Evolutionary conservation across 1,140 invertebrate species (phyloP).

Genomic region (Plectus sambesii): DNA sequence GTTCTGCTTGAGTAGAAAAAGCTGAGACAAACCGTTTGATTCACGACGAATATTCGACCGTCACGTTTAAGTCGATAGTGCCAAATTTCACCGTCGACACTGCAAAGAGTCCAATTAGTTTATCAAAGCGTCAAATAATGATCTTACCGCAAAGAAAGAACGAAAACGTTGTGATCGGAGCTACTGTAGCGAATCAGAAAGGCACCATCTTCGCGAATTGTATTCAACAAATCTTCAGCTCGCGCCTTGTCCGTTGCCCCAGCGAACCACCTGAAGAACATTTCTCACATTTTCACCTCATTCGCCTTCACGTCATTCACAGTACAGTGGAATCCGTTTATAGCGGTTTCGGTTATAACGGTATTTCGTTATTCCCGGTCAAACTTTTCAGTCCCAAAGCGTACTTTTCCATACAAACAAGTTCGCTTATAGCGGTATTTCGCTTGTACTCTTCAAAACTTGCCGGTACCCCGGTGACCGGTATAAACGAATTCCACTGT

Average conservation of each 20-base stretch:
- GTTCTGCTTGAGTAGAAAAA: too few relatives aligned
- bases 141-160: conserved; percentile 35
- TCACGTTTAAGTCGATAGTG: conserved; percentile 44
- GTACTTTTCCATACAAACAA: too few relatives aligned
- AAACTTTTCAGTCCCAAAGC: too few relatives aligned
- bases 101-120: conserved; percentile 15
- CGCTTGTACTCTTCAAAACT: too few relatives aligned
- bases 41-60: conserved; percentile 43
- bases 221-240: conserved; percentile 39
- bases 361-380: too few relatives aligned
- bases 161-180: conserved; percentile 38
- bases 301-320: too few relatives aligned
- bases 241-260: conserved; percentile 31
- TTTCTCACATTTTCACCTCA: conserved; percentile 1
- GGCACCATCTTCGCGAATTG: conserved; percentile 37
- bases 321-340: too few relatives aligned
- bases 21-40: conserved; percentile 40
- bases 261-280: conserved; percentile 34
- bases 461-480: too few relatives aligned
- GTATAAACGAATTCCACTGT: too few relatives aligned
- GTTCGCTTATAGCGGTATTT: too few relatives aligned
- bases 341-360: too few relatives aligned
- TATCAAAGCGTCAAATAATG: conserved; percentile 9
- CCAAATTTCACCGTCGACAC: conserved; percentile 38
- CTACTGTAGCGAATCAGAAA: conserved; percentile 38